phyloP scores from a whole-genome alignment of 2,888 invertebrate genomes.

The Cybosia mesomella region DNA sequence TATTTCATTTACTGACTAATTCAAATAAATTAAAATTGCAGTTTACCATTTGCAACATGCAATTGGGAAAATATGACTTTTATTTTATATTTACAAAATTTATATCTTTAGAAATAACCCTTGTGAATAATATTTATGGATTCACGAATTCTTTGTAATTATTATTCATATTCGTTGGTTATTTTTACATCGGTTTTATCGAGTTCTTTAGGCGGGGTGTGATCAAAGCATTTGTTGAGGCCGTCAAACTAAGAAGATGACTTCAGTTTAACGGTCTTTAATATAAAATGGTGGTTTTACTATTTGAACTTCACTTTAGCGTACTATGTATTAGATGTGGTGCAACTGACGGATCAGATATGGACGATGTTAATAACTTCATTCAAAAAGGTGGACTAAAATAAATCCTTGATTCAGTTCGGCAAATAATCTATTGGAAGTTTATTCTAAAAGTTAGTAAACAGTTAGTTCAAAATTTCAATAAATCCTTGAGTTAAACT shows the following conservation, averaged over 20 bases:
- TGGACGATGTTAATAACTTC: too few species aligned
- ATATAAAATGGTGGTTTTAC: background rate
- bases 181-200: background rate
- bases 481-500: background rate
- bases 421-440: too few species aligned
- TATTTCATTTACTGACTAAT: constrained; percentile 40
- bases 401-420: too few species aligned
- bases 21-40: constrained; percentile 39
- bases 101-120: constrained; percentile 30
- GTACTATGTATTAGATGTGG: background rate
- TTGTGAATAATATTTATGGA: constrained; percentile 29
- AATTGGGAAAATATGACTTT: constrained; percentile 32
- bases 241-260: background rate
- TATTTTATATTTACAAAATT: constrained; percentile 23
- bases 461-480: too few species aligned
- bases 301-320: background rate
- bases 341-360: background rate
- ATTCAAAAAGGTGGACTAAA: too few species aligned
- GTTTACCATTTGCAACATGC: constrained; percentile 47
- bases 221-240: background rate
- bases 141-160: constrained; percentile 32
- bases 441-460: too few species aligned
- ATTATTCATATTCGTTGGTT: constrained; percentile 17
- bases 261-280: too few species aligned
- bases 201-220: background rate